Base-by-base conservation (phyloP, 2,797 vertebrate genomes). In the Cebuella pygmaea region DNA sequence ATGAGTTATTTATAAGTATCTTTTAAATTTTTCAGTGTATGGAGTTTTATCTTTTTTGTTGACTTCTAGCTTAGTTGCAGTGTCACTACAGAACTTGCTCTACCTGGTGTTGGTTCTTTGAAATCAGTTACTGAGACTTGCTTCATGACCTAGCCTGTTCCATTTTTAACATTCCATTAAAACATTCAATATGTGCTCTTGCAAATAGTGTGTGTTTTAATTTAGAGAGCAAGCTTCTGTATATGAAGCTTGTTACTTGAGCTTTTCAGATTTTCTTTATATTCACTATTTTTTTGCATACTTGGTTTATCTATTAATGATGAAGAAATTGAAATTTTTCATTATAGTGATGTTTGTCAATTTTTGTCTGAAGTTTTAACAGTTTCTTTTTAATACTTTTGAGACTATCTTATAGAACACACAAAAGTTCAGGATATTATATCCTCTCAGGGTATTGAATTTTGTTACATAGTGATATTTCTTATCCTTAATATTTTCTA, bases 71-170 rank as follows among this genome's bases (percentile, higher is more conserved):
- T 67, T 93, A 84, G 67, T 78, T 46, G 15, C 24, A 61, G 9
- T 95, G 7, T 72, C 80, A 78, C 85, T 85, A 81, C 88, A 95
- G 30, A 89, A 89, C 30, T 88, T 82, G 27, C 72, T 59, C 14
- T 96, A 3, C 61, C 19, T 88, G 14, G 14, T 55, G 39, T 79
- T 50, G 88, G 22, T 50, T 94, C 39, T 93, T 94, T 95, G 61
- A 79, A 91, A 70, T 91, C 75, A n/a, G n/a, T n/a, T 93, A 12
- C n/a, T 90, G 39, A 94, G n/a, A 75, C 12, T 94, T 84, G 52
- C 41, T 94, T 89, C 5, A 52, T 84, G 27, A 39, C 46, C 24
- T 76, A 46, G 27, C 67, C 15, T 76, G 15, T 64, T 84, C n/a
- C 30, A 84, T 88, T 97, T 95, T 39, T 39, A 39, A 39, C 39